Evolutionary conservation across 2,888 invertebrate species (phyloP).

Genomic region (Mimas tiliae): DNA sequence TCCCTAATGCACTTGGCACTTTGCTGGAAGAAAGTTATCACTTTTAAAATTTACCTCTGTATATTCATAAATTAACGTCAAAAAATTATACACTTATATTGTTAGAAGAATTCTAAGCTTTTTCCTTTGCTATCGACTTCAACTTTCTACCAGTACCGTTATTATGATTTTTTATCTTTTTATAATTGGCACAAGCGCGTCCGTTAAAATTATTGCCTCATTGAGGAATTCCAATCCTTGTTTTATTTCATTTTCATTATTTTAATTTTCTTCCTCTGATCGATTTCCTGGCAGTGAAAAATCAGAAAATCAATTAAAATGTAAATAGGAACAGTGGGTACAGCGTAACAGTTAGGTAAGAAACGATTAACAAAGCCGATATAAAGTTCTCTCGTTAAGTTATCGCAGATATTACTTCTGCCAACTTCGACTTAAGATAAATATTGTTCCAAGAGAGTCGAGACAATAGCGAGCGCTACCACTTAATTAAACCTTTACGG

Average conservation of each 20-base stretch:
- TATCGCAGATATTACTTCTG: conserved; percentile 82
- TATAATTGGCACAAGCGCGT: conserved; percentile 69
- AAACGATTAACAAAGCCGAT: conserved; percentile 80
- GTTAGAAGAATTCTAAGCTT: not conserved
- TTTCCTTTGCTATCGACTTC: conserved; percentile 4
- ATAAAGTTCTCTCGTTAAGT: conserved; percentile 83
- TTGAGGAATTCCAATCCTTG: conserved; percentile 48
- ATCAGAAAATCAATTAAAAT: conserved; percentile 38
- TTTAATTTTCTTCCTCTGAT: conserved; percentile 39
- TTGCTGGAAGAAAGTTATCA: conserved; percentile 59
- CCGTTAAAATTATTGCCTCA: conserved; percentile 60
- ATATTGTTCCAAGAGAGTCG: conserved; percentile 78
- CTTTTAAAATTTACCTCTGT: conserved; percentile 31
- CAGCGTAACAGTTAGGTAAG: conserved; percentile 59
- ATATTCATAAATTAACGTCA: not conserved
- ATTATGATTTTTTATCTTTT: conserved; percentile 45
- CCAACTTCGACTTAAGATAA: conserved; percentile 77
- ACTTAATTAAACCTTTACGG: conserved; percentile 79
- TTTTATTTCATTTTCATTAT: conserved; percentile 45
- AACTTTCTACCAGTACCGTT: conserved; percentile 54
- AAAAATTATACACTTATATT: conserved; percentile 6
- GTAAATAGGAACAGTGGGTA: conserved; percentile 41
- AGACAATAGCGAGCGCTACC: conserved; percentile 79
- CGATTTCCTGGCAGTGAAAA: conserved; percentile 34
- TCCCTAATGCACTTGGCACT: conserved; percentile 55